Base-by-base conservation (phyloP, 2,113 vertebrate species). In the Notarius lentiginosus region DNA sequence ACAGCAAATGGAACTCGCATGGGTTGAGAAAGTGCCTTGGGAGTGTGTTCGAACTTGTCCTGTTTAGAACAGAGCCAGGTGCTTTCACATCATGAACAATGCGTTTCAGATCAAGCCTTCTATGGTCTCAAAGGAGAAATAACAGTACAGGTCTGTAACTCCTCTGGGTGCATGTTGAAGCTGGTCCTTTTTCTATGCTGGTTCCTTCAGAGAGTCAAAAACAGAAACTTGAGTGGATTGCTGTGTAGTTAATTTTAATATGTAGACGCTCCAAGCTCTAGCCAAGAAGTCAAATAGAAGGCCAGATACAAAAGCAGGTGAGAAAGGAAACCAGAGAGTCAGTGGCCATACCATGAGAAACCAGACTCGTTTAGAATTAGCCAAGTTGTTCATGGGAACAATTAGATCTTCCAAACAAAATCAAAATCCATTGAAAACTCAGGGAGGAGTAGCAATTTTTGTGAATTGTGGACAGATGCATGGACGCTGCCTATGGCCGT, bases 1-100 rank as follows among this genome's bases (percentile, higher is more conserved):
- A 85, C 70, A 61, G 79, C 58, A 75, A 75, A 82, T 51, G 41
- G 63, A 89, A 84, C 84, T 70, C 84, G 76, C 77, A 80, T 82
- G 76, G 55, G 56, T 49, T 82, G 66, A 41, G 61, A 22, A 41
- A 63, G 72, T 17, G 58, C 72, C 83, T 60, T 58, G 51, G 51
- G 30, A 55, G 89, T 70, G 53, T 18, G 12, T 72, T 30, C 34
- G 56, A 85, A 87, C 77, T 77, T 41, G 76, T 49, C 53, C 55
- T 30, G 51, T 87, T 79, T 58, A 34, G 65, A 85, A 83, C n/a
- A 30, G 5, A 63, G 58, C 53, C 27, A 73, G 79, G 65, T 86
- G 85, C 53, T 86, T 61, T 51, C 15, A 82, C 7, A 87, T 27
- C 65, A 61, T n/a, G 53, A 41, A 22, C 53, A 27, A 27, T 72